phyloP scores from a whole-genome alignment of 92 coral and sea anemone species.

The Parazoanthus atlanticus region DNA sequence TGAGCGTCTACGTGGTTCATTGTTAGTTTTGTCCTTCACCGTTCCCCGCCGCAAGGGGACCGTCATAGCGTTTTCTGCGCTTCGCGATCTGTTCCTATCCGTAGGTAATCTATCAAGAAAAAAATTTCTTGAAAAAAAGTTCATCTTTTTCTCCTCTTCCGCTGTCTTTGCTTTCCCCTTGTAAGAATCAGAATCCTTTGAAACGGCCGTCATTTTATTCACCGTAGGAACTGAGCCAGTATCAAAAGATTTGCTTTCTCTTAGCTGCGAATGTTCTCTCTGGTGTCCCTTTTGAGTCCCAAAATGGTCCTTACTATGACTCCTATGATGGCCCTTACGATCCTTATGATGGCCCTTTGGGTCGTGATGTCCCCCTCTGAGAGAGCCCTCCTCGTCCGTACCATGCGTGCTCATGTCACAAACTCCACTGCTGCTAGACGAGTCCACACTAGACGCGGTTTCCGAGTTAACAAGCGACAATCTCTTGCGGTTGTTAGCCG shows the following conservation, averaged over 20 bases:
- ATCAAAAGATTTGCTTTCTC: conserved; percentile 17
- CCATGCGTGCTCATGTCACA: conserved; percentile 63
- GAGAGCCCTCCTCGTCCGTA: conserved; percentile 72
- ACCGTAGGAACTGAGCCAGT: not conserved
- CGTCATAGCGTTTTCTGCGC: conserved; percentile 55
- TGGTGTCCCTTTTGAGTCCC: conserved; percentile 34
- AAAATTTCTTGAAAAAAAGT: conserved; percentile 65
- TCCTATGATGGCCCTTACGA: conserved; percentile 40
- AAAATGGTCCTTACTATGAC: conserved; percentile 36
- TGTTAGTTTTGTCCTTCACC: conserved; percentile 58
- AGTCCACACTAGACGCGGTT: conserved; percentile 67
- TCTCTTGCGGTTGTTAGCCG: conserved; percentile 65
- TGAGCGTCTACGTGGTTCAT: conserved; percentile 67
- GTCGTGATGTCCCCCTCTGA: conserved; percentile 52
- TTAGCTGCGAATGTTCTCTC: conserved; percentile 8
- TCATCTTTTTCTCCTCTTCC: conserved; percentile 71
- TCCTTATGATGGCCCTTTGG: conserved; percentile 35
- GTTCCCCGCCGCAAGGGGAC: conserved; percentile 64
- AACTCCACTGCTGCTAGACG: conserved; percentile 81
- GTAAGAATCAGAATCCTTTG: conserved; percentile 10
- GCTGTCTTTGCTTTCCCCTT: conserved; percentile 48
- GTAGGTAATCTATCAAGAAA: conserved; percentile 59
- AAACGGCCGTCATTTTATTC: no score
- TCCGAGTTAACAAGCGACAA: conserved; percentile 72
- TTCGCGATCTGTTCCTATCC: conserved; percentile 59